Evolutionary conservation across 92 coral and sea anemone genomes (phyloP).

Genomic region (Siderastrea radians): DNA sequence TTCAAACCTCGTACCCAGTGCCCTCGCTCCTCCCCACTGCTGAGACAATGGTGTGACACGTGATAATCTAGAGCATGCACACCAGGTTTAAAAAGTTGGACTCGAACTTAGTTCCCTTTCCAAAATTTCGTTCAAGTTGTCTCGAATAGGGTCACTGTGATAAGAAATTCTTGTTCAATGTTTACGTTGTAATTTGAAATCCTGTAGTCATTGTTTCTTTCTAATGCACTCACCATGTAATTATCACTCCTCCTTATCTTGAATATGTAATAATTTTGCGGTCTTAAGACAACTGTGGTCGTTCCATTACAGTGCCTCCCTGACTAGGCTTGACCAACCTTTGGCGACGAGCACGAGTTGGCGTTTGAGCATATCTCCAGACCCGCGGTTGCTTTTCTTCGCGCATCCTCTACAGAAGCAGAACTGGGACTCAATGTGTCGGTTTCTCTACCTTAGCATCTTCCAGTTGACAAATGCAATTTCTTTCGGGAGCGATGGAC

Average conservation of each 20-base stretch:
- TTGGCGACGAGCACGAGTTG: not conserved
- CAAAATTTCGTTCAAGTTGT: too few relatives aligned
- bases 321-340: not conserved
- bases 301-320: not conserved
- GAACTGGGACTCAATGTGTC: not conserved
- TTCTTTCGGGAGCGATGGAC: constrained; percentile 14
- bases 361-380: not conserved
- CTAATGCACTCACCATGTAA: too few relatives aligned
- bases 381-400: not conserved
- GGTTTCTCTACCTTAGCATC: not conserved
- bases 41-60: too few relatives aligned
- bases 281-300: not conserved
- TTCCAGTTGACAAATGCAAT: constrained; percentile 26
- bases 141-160: too few relatives aligned
- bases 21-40: too few relatives aligned
- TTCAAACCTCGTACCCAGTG: too few relatives aligned
- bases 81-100: too few relatives aligned
- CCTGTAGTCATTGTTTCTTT: too few relatives aligned
- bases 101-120: too few relatives aligned
- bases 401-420: not conserved
- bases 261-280: not conserved
- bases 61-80: too few relatives aligned
- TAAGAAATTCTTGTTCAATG: too few relatives aligned
- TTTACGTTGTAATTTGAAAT: too few relatives aligned
- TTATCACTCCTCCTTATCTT: not conserved